Evolutionary conservation across 2,888 invertebrate species (phyloP).

Genomic region (Tiliacea citrago): DNA sequence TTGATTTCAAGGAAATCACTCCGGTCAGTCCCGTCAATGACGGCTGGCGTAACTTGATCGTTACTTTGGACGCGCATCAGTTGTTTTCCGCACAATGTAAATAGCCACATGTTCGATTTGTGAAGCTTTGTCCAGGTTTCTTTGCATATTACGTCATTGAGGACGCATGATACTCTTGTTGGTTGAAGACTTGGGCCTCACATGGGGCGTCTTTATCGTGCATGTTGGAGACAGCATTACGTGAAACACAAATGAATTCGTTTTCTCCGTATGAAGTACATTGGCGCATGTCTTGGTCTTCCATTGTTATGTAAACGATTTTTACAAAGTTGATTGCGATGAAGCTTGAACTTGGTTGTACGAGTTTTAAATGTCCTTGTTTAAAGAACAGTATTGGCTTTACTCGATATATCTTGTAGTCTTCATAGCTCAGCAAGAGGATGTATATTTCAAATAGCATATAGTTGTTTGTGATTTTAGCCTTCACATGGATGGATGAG

Average conservation of each 20-base stretch:
- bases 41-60: too few species aligned
- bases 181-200: background rate
- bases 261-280: background rate
- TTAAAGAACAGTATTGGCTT: background rate
- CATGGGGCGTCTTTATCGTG: background rate
- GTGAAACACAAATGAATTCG: background rate
- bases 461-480: background rate
- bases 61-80: background rate
- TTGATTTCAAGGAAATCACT: too few species aligned
- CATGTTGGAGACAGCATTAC: background rate
- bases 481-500: background rate
- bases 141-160: too few species aligned
- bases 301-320: background rate
- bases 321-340: background rate
- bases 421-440: background rate
- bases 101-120: too few species aligned
- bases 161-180: background rate
- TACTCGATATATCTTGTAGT: background rate
- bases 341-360: background rate
- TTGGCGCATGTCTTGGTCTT: background rate
- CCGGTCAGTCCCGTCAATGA: too few species aligned
- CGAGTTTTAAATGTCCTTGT: background rate
- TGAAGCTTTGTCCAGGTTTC: too few species aligned
- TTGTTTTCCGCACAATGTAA: background rate
- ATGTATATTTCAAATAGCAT: background rate